These are phyloP conservation scores for Dendropsophus ebraccatus DNA, from an alignment of 2,113 vertebrate genomes.

Conservation along the genomic window DNA sequence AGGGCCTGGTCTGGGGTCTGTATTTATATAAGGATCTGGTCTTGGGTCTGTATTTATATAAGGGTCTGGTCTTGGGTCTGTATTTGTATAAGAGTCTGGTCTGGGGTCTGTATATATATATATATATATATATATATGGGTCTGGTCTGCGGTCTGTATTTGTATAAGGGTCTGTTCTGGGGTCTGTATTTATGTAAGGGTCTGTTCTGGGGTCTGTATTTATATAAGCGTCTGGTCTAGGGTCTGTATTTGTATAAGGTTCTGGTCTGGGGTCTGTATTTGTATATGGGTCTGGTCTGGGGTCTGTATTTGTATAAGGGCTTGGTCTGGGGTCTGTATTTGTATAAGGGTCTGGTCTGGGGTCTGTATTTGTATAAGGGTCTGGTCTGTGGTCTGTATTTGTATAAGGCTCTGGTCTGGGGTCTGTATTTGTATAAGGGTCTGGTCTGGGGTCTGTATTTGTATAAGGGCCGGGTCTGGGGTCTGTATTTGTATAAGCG, in stretches of 20 bases:
- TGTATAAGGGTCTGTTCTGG: background rate
- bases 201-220: background rate
- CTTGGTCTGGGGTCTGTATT: no score
- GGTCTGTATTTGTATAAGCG: background rate
- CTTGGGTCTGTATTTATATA: no score
- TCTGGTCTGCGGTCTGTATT: background rate
- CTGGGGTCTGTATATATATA: no score
- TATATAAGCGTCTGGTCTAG: background rate
- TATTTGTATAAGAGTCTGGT: background rate
- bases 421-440: background rate
- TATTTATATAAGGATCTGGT: no score
- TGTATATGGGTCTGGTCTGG: background rate
- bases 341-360: no score
- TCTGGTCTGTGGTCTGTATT: background rate
- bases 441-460: no score
- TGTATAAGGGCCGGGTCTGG: background rate
- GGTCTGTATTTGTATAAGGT: no score
- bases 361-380: background rate
- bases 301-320: no score
- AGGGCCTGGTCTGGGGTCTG: background rate
- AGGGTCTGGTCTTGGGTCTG: background rate
- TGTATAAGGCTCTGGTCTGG: background rate
- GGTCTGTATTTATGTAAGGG: background rate
- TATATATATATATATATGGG: background rate
- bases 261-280: background rate